A percentile compares a stretch with the other conserved stretches of the same genome.
Conservation (phyloP, 2,797 vertebrate species). For the Manis crassicaudata region DNA sequence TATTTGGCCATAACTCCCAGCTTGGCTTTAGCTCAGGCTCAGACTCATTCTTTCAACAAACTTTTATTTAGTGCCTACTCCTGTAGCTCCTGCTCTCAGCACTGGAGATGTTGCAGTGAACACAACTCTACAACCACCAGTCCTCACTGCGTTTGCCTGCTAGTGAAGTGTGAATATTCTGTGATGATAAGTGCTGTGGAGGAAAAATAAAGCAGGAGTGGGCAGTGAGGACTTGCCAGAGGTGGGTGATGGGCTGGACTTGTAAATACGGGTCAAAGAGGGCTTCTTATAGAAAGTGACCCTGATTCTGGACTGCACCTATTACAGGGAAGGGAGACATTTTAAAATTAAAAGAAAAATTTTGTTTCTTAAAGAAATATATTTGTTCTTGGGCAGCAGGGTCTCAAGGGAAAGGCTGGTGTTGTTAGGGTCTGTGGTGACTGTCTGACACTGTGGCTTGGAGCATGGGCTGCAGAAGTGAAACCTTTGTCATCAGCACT, state of each 20-base stretch:
- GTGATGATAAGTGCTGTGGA: not conserved
- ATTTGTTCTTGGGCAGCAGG: not conserved
- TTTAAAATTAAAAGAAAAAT: not conserved
- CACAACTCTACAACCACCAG: not conserved
- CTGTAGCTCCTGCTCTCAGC: not conserved
- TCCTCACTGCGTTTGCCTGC: no score
- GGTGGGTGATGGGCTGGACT: not conserved
- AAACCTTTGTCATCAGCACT: conserved; percentile 35
- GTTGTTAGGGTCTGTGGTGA: not conserved
- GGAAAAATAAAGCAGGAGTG: conserved; percentile 9
- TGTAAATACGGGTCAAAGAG: not conserved
- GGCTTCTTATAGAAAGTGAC: not conserved
- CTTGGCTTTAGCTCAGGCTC: not conserved
- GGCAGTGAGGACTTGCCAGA: not conserved
- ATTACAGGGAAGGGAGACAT: not conserved
- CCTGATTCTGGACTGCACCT: not conserved
- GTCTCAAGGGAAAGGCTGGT: not conserved
- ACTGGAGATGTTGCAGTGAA: not conserved
- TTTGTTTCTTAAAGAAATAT: not conserved
- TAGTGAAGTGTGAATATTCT: not conserved
- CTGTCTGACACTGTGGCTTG: not conserved
- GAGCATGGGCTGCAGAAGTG: not conserved
- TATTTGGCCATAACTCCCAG: not conserved
- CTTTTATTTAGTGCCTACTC: not conserved
- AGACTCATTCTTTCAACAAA: not conserved